Percentiles rank a stretch among this genome's conserved stretches.
phyloP scores from a whole-genome alignment of 2,888 invertebrate species.

The Rugalucina vietnamica region DNA sequence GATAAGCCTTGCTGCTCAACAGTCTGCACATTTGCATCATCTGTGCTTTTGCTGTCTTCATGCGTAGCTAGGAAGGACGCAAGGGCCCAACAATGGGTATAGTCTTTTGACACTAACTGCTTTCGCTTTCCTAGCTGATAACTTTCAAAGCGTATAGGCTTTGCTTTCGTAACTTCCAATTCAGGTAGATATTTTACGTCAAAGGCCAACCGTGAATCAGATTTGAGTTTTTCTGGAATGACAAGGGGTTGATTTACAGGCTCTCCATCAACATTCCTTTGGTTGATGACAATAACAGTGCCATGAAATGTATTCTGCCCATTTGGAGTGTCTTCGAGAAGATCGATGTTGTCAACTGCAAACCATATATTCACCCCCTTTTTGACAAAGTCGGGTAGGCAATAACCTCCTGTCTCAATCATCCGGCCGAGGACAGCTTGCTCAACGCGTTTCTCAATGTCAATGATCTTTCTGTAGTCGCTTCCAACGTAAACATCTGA shows the following conservation, averaged over 20 bases:
- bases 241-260: conserved; percentile 37
- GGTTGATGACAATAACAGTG: conserved; percentile 40
- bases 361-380: conserved; percentile 46
- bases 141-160: neutral
- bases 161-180: neutral
- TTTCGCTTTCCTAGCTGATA: neutral
- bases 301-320: conserved; percentile 11
- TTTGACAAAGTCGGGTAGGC: conserved; percentile 50
- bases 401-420: conserved; percentile 28
- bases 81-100: neutral
- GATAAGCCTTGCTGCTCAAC: neutral
- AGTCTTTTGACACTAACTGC: neutral
- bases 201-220: neutral
- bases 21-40: neutral
- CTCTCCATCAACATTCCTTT: conserved; percentile 34
- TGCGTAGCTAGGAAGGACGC: neutral
- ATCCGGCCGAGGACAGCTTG: conserved; percentile 35
- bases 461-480: conserved; percentile 2
- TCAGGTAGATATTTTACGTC: neutral
- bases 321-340: conserved; percentile 38
- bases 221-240: conserved; percentile 32
- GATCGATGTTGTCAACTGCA: conserved; percentile 50
- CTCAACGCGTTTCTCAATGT: conserved; percentile 14
- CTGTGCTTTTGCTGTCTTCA: neutral
- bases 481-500: conserved; percentile 1